These are phyloP conservation scores for Agelas oroides DNA, from an alignment of 37 sponge, comb jelly and placozoan genomes.

Conservation along the genomic window DNA sequence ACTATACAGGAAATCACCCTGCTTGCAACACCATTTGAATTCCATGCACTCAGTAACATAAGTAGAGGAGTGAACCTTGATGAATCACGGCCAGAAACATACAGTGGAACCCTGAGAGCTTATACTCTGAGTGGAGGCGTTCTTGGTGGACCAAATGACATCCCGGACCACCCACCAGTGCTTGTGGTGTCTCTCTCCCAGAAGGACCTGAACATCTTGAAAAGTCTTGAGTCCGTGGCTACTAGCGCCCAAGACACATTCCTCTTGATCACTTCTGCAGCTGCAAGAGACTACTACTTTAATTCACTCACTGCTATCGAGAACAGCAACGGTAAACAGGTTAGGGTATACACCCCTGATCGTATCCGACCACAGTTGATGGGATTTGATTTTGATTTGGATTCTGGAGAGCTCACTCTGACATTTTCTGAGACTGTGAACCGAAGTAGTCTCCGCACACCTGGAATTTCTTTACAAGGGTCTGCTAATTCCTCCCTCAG, in stretches of 20 bases:
- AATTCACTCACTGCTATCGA: conserved; percentile 37
- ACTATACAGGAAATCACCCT: conserved; percentile 47
- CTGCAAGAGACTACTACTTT: conserved; percentile 57
- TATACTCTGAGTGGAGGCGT: conserved; percentile 63
- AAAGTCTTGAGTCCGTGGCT: conserved; percentile 86
- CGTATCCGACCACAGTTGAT: conserved; percentile 47
- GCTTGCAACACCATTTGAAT: conserved; percentile 59
- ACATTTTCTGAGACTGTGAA: conserved; percentile 90
- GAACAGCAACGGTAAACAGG: conserved; percentile 43
- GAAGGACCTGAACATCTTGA: conserved; percentile 85
- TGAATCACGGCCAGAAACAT: conserved; percentile 51
- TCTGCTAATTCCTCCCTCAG: conserved; percentile 3
- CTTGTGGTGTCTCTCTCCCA: conserved; percentile 58
- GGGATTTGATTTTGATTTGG: conserved; percentile 74
- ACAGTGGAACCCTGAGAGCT: conserved; percentile 51
- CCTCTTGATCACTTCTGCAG: conserved; percentile 50
- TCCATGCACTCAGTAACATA: conserved; percentile 45
- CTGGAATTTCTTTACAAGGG: conserved; percentile 77
- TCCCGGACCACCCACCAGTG: conserved; percentile 83
- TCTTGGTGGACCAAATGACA: conserved; percentile 55
- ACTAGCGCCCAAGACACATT: conserved; percentile 75
- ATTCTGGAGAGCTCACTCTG: conserved; percentile 63
- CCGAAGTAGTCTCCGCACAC: conserved; percentile 45
- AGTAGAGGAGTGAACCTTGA: conserved; percentile 46
- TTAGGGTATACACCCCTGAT: conserved; percentile 74